phyloP scores from a whole-genome alignment of 2,797 vertebrate genomes.

The Onychomys leucogaster region DNA sequence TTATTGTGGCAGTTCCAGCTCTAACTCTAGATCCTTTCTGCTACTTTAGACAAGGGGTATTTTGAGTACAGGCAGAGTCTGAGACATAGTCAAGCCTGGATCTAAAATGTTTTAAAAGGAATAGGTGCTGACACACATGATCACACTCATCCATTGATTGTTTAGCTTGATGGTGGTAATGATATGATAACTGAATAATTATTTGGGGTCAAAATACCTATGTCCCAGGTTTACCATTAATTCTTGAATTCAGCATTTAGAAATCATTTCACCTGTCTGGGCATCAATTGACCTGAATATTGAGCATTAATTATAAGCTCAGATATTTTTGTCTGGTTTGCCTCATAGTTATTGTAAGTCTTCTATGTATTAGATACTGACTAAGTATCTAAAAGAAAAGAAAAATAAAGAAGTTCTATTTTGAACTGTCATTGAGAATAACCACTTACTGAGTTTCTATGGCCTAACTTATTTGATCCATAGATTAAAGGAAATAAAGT shows the following conservation, averaged over 20 bases:
- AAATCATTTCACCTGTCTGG: neutral
- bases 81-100: slow-evolving; percentile 33
- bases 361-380: slow-evolving; percentile 1
- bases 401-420: too few relatives aligned
- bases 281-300: neutral
- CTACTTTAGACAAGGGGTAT: neutral
- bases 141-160: neutral
- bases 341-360: slow-evolving; percentile 5
- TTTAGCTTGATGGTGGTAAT: neutral
- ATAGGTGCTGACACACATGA: neutral
- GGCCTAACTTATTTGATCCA: slow-evolving; percentile 9
- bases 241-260: neutral
- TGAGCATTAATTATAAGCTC: neutral
- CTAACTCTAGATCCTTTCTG: neutral
- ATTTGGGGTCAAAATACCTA: neutral
- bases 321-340: slow-evolving; percentile 13
- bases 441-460: slow-evolving; percentile 6
- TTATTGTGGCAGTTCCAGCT: neutral
- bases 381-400: too few relatives aligned
- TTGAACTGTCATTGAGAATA: too few relatives aligned
- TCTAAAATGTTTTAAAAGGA: neutral
- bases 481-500: slow-evolving; percentile 26
- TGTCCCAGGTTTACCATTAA: slow-evolving; percentile 20
- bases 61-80: neutral
- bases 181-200: neutral